These are phyloP conservation scores for Tridacna crocea DNA, from an alignment of 2,888 invertebrate species.

Conservation along the genomic window DNA sequence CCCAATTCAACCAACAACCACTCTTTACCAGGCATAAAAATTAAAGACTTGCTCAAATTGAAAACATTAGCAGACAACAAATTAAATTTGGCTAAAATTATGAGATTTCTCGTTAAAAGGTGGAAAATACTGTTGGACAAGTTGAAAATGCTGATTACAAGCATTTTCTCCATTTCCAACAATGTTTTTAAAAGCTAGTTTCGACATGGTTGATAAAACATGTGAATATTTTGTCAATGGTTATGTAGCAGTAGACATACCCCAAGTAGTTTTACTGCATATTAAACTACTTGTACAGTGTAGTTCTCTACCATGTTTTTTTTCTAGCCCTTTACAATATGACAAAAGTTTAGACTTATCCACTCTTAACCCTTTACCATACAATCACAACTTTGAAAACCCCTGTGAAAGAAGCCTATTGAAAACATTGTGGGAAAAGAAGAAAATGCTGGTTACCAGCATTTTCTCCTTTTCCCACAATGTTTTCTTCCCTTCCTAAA, in stretches of 20 bases:
- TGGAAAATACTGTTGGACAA: neutral
- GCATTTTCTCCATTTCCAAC: neutral
- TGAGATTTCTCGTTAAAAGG: neutral
- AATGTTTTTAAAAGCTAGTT: neutral
- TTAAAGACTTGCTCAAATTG: too few species aligned
- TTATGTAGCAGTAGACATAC: too few species aligned
- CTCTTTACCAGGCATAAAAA: too few species aligned
- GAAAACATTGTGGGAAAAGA: neutral
- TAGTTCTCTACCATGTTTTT: too few species aligned
- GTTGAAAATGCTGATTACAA: neutral
- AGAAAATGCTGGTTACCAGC: neutral
- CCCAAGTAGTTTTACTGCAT: too few species aligned
- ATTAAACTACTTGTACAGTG: too few species aligned
- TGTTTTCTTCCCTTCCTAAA: neutral
- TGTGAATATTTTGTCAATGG: neutral
- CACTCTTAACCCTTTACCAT: neutral
- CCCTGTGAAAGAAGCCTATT: neutral
- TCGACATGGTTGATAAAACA: neutral
- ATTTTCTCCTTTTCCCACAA: neutral
- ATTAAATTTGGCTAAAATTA: neutral
- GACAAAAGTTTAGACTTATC: too few species aligned
- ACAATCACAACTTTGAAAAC: neutral
- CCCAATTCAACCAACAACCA: too few species aligned
- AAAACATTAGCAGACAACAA: neutral
- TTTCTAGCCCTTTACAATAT: neutral